phyloP scores from a whole-genome alignment of 2,797 vertebrate species.

The Nothura maculosa region DNA sequence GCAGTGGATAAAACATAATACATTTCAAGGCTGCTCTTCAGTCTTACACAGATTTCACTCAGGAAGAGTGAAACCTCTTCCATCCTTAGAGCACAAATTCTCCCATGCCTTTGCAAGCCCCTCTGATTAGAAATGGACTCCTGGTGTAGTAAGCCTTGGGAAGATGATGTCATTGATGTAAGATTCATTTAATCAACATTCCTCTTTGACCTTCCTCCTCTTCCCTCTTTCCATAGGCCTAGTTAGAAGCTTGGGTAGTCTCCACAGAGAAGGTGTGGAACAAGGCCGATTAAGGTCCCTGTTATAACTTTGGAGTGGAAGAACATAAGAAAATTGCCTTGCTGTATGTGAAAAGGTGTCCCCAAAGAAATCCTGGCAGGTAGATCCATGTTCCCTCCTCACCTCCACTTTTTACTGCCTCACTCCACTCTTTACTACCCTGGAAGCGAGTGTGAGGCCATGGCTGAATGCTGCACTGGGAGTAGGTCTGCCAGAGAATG shows the following conservation, averaged over 20 bases:
- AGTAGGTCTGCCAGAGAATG: neutral
- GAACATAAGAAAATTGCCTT: neutral
- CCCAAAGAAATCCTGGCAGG: neutral
- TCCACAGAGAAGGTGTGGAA: neutral
- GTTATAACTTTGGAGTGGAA: conserved; percentile 49
- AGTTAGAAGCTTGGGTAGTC: neutral
- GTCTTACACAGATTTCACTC: neutral
- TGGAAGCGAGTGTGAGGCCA: neutral
- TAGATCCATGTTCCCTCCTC: neutral
- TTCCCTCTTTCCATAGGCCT: neutral
- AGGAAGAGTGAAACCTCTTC: neutral
- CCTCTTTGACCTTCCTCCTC: neutral
- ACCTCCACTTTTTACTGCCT: neutral
- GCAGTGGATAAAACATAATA: neutral
- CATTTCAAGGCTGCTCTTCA: neutral
- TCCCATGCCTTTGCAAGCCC: neutral
- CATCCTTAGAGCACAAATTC: neutral
- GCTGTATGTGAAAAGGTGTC: neutral
- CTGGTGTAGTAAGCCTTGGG: neutral
- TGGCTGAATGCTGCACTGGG: neutral
- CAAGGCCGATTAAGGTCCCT: neutral
- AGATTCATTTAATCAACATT: neutral
- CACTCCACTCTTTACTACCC: neutral
- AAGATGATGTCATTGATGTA: neutral
- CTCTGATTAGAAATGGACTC: neutral